Evolutionary conservation across 2,797 vertebrate genomes (phyloP).

Genomic region (Psittacula echo): DNA sequence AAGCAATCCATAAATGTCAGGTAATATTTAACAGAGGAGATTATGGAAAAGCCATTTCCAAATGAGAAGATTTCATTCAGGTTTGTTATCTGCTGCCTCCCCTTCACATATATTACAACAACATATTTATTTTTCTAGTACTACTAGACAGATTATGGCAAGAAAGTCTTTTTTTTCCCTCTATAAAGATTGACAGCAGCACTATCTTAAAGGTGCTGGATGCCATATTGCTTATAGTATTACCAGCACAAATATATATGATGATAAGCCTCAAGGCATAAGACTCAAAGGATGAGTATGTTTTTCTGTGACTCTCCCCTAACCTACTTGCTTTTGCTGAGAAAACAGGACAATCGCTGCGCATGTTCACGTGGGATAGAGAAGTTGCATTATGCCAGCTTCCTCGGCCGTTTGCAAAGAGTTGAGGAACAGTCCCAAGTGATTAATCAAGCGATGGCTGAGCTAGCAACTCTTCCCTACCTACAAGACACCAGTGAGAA

Average conservation of each 20-base stretch:
- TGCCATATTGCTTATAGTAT: not conserved
- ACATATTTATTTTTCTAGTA: constrained; percentile 40
- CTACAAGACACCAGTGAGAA: constrained; percentile 77
- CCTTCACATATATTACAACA: not conserved
- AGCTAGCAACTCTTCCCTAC: constrained; percentile 79
- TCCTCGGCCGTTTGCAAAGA: constrained; percentile 72
- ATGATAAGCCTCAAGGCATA: not conserved
- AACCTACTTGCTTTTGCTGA: constrained; percentile 27
- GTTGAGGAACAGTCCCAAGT: constrained; percentile 73
- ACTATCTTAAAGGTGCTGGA: constrained; percentile 27
- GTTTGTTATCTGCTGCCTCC: constrained; percentile 15
- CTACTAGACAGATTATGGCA: not conserved
- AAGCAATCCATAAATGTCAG: not conserved
- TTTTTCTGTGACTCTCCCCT: not conserved
- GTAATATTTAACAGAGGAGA: constrained; percentile 8
- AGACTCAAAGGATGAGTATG: not conserved
- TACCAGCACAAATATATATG: not conserved
- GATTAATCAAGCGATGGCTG: constrained; percentile 80
- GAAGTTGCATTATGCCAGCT: constrained; percentile 78
- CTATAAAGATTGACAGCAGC: not conserved
- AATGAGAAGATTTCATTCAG: constrained; percentile 26
- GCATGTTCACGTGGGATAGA: constrained; percentile 75
- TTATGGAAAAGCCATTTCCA: constrained; percentile 48
- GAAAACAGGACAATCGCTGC: constrained; percentile 62
- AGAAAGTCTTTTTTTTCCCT: not conserved